Evolutionary conservation across 2,888 invertebrate genomes (phyloP), one percentile per base, ranked within the genome.

Genomic region (Dynastes tityus): DNA sequence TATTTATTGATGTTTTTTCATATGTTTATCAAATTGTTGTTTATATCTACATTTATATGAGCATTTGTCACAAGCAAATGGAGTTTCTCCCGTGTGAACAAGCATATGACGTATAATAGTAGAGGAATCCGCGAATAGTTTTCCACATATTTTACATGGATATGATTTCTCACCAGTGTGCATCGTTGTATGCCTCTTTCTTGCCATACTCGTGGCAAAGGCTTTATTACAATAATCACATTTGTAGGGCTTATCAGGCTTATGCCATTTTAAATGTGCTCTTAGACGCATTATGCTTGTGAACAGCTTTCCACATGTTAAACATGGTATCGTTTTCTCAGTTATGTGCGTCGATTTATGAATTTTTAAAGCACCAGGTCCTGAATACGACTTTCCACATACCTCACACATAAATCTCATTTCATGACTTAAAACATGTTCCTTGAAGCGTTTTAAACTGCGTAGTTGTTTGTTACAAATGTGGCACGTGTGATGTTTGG

Each of bases 91-190:
- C 2, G 53, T 53, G 13, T 53, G 53, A 16, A 16, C 16, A n/a
- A 53, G 53, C 53, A 53, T 53, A 16, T 53, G 53, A 53, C 53
- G 53, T 53, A 53, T 53, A 53, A 53, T 53, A 2, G 53, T 53
- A n/a, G 53, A 53, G 5, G 53, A 16, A 53, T 53, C 53, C 13
- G n/a, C 16, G 4, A 53, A 53, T 11, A 53, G 53, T 16, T 53
- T 53, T 16, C 53, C 53, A 16, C 53, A 53, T 16, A 53, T 53
- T 53, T 53, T 53, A n/a, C 53, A 53, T 16, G 53, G 53, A 53
- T 53, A 16, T 16, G 53, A 11, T 53, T 53, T 53, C n/a, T 53
- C 53, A 16, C 16, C 16, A 16, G n/a, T 53, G 16, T 53, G 53
- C 13, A 16, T 53, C 6, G 16, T 16, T 5, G 16, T 53, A 53